Evolutionary conservation across 2,888 invertebrate genomes (phyloP).

Genomic region (Tachystola acroxantha): DNA sequence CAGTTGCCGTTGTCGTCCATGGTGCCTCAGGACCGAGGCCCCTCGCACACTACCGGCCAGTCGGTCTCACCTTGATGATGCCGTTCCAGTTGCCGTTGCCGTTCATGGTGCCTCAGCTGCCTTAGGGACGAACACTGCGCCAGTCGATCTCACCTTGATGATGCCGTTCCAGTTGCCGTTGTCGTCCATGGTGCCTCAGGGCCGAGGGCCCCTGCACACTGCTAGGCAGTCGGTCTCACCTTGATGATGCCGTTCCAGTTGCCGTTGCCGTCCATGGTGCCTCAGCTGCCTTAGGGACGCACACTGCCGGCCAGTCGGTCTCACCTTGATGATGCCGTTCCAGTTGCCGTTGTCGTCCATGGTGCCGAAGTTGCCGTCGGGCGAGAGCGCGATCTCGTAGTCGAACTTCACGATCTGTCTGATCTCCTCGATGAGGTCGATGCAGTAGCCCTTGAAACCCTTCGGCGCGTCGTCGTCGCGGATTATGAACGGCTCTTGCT

Average conservation of each 20-base stretch:
- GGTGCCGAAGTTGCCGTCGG: slow-evolving; percentile 91
- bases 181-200: slow-evolving; percentile 94
- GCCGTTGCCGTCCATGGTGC: slow-evolving; percentile 91
- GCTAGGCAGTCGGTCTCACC: no score
- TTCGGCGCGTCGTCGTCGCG: slow-evolving; percentile 81
- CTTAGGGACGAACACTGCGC: no score
- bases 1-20: slow-evolving; percentile 92
- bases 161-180: slow-evolving; percentile 92
- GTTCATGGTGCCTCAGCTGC: slow-evolving; percentile 93
- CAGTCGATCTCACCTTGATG: no score
- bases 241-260: slow-evolving; percentile 92
- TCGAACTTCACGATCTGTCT: slow-evolving; percentile 91
- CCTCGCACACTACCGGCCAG: no score
- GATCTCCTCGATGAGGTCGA: slow-evolving; percentile 94
- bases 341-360: slow-evolving; percentile 92
- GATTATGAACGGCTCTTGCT: slow-evolving; percentile 92
- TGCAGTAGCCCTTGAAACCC: slow-evolving; percentile 92
- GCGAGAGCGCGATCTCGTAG: slow-evolving; percentile 89
- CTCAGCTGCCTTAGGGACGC: slow-evolving; percentile 92
- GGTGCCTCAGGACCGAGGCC: no score
- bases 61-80: slow-evolving; percentile 88
- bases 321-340: slow-evolving; percentile 90
- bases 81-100: slow-evolving; percentile 92
- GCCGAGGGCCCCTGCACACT: no score
- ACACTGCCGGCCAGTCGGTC: no score